phyloP scores from a whole-genome alignment of 2,888 invertebrate genomes.

The Aricia artaxerxes region DNA sequence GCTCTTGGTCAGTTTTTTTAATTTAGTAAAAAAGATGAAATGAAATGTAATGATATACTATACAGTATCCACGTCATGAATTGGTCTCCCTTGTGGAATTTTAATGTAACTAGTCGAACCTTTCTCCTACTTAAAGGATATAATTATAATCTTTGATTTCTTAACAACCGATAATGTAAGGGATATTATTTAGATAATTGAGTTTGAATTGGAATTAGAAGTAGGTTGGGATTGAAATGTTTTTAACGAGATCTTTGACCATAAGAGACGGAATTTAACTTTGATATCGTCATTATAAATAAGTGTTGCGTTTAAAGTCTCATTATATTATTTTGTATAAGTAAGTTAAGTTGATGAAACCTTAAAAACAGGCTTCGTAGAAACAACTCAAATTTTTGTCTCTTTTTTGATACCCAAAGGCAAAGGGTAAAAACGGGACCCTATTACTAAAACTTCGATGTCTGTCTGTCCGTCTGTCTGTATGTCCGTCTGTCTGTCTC shows the following conservation, averaged over 20 bases:
- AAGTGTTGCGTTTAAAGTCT: no score
- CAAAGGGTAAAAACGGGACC: no score
- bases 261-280: background rate
- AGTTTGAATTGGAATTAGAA: background rate
- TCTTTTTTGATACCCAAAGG: no score
- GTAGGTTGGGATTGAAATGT: background rate
- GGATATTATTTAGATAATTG: slow-evolving; percentile 11
- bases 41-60: background rate
- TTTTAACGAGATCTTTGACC: background rate
- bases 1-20: background rate
- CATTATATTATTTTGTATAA: no score
- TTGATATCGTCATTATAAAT: no score
- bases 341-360: no score
- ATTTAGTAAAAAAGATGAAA: background rate
- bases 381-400: no score
- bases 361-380: no score
- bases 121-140: slow-evolving; percentile 10
- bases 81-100: background rate
- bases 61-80: background rate
- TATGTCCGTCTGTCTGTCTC: no score
- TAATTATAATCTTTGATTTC: slow-evolving; percentile 15
- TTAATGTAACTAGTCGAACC: background rate
- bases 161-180: slow-evolving; percentile 13
- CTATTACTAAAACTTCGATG: no score
- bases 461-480: no score